phyloP scores from a whole-genome alignment of 2,113 vertebrate species.

The Corynorhinus townsendii region DNA sequence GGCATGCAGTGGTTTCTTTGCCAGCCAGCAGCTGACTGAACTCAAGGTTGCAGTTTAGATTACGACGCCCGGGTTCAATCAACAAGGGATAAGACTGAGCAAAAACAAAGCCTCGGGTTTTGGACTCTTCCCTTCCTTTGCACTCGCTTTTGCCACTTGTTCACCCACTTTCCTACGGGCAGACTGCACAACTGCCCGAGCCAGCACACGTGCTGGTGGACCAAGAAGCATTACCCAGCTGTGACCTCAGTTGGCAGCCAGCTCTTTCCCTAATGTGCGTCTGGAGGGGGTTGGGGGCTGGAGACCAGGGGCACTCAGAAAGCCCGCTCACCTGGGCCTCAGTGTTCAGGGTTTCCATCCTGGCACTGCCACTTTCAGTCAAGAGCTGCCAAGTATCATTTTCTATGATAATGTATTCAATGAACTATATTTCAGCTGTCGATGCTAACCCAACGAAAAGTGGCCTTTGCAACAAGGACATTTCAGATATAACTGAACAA shows the following conservation, averaged over 20 bases:
- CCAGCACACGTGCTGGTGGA: background rate
- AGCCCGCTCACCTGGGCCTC: background rate
- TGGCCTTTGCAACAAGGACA: background rate
- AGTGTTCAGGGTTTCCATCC: background rate
- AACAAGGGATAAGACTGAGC: background rate
- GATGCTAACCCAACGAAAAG: background rate
- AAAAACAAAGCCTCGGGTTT: background rate
- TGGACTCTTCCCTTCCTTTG: background rate
- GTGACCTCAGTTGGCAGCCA: background rate
- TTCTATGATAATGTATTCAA: background rate
- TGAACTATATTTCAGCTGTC: background rate
- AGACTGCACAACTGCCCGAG: background rate
- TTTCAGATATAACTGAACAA: background rate
- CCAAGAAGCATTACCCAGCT: background rate
- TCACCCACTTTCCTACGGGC: background rate
- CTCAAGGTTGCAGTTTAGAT: background rate
- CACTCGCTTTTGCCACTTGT: background rate
- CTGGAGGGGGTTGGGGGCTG: accelerated
- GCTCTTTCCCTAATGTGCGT: background rate
- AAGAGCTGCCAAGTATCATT: background rate
- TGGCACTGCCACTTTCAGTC: background rate
- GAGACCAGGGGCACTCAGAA: background rate
- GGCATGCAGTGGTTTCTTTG: background rate
- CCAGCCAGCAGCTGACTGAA: background rate
- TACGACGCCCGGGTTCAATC: accelerated